Percentiles rank a stretch among this genome's conserved stretches.
phyloP scores from a whole-genome alignment of 1,140 invertebrate genomes.

The Ips nitidus region DNA sequence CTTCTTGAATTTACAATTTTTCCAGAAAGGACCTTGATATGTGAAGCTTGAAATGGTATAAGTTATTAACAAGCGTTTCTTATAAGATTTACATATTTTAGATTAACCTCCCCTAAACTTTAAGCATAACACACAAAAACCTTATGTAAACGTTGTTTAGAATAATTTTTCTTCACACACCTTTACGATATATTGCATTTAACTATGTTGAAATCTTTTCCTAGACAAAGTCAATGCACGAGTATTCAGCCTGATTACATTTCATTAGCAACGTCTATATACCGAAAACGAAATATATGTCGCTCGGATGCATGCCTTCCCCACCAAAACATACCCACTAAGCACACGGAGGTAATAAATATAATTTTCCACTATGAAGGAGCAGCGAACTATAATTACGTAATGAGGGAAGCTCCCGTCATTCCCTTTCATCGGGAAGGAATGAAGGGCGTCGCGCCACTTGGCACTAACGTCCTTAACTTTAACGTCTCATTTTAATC shows the following conservation, averaged over 20 bases:
- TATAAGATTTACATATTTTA: no score
- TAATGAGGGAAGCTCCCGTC: slow-evolving; percentile 34
- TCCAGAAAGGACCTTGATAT: no score
- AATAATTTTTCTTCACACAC: no score
- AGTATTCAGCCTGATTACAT: neutral
- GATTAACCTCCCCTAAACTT: no score
- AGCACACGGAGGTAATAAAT: slow-evolving; percentile 33
- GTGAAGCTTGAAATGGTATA: no score
- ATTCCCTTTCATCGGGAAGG: slow-evolving; percentile 26
- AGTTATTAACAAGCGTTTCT: no score
- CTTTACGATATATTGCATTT: no score
- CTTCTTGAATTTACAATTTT: no score
- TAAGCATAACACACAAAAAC: no score
- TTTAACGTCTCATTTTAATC: neutral
- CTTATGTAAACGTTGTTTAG: no score
- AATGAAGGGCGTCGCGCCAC: slow-evolving; percentile 24
- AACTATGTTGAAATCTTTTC: no score
- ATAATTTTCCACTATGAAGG: slow-evolving; percentile 34
- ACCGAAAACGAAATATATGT: slow-evolving; percentile 12
- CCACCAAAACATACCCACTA: slow-evolving; percentile 32
- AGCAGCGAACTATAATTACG: slow-evolving; percentile 35
- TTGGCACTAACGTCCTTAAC: slow-evolving; percentile 37
- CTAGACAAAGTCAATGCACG: neutral
- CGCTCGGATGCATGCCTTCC: slow-evolving; percentile 21
- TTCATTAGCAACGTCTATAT: slow-evolving; percentile 17